Percentiles rank a stretch among this genome's conserved stretches.
Conservation (phyloP, 2,113 vertebrate genomes). For the Tupaia tana region DNA sequence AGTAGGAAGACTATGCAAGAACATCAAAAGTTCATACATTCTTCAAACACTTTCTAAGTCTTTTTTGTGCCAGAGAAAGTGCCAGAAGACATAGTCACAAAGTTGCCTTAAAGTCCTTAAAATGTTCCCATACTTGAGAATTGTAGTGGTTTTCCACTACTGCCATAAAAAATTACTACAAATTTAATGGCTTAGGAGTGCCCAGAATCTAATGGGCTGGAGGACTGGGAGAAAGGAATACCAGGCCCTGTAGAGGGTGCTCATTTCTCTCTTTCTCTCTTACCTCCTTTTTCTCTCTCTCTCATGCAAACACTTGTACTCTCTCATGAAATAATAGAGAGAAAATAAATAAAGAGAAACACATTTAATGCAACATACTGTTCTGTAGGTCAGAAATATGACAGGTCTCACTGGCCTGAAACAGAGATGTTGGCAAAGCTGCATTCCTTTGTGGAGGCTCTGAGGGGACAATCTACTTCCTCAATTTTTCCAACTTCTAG, state of each 20-base stretch:
- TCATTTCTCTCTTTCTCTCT: no score
- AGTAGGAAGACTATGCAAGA: not conserved
- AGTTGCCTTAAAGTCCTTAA: not conserved
- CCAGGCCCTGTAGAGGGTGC: no score
- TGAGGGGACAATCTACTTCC: not conserved
- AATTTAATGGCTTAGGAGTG: not conserved
- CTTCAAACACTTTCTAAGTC: not conserved
- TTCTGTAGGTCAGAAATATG: not conserved
- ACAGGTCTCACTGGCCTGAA: not conserved
- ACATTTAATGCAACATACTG: no score
- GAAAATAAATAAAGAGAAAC: no score
- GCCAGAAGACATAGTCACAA: not conserved
- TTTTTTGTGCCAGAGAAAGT: not conserved
- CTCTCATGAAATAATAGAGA: no score
- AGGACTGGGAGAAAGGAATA: no score
- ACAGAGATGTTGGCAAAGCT: not conserved
- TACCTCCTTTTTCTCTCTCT: no score
- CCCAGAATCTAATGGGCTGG: no score
- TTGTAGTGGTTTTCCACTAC: not conserved
- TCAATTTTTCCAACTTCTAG: not conserved
- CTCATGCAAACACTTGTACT: no score
- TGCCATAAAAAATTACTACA: not conserved
- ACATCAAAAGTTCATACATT: not conserved
- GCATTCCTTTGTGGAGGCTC: not conserved
- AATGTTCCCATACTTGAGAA: not conserved